A percentile compares a stretch with the other conserved stretches of the same genome.
phyloP scores from a whole-genome alignment of 2,888 invertebrate genomes.

The Coleophora flavipennella region DNA sequence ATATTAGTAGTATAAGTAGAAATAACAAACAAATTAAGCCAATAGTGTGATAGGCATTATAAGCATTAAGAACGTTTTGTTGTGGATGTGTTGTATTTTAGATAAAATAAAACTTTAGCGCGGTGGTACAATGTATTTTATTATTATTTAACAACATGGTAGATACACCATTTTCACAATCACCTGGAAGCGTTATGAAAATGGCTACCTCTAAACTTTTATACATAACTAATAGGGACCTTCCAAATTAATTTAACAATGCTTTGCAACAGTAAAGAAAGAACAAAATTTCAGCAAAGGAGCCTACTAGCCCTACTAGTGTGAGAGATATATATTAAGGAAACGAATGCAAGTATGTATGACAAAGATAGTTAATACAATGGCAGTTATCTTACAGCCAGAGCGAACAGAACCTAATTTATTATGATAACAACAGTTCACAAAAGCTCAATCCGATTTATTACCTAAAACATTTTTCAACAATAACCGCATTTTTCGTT shows the following conservation, averaged over 20 bases:
- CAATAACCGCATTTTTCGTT: slow-evolving; percentile 63
- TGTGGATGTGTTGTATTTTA: neutral
- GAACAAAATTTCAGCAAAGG: slow-evolving; percentile 38
- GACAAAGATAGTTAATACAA: slow-evolving; percentile 20
- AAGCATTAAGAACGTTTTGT: no score
- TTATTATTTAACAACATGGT: slow-evolving; percentile 76
- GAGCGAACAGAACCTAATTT: slow-evolving; percentile 33
- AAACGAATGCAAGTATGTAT: slow-evolving; percentile 14
- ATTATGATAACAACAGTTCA: slow-evolving; percentile 56
- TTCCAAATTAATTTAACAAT: slow-evolving; percentile 58
- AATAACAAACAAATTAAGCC: no score
- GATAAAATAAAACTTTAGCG: slow-evolving; percentile 48
- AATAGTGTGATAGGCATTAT: no score
- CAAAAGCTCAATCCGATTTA: slow-evolving; percentile 67
- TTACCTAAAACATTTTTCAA: slow-evolving; percentile 70
- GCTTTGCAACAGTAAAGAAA: slow-evolving; percentile 44
- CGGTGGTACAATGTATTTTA: slow-evolving; percentile 81
- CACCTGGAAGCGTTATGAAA: slow-evolving; percentile 54
- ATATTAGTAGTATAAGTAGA: no score
- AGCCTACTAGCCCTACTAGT: slow-evolving; percentile 45
- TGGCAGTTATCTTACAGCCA: slow-evolving; percentile 31
- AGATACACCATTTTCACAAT: slow-evolving; percentile 67
- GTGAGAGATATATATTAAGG: slow-evolving; percentile 11
- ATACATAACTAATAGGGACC: slow-evolving; percentile 66
- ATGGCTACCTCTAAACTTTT: slow-evolving; percentile 69